Conservation (phyloP, 2,888 invertebrate genomes). For the Diabrotica balteata region DNA sequence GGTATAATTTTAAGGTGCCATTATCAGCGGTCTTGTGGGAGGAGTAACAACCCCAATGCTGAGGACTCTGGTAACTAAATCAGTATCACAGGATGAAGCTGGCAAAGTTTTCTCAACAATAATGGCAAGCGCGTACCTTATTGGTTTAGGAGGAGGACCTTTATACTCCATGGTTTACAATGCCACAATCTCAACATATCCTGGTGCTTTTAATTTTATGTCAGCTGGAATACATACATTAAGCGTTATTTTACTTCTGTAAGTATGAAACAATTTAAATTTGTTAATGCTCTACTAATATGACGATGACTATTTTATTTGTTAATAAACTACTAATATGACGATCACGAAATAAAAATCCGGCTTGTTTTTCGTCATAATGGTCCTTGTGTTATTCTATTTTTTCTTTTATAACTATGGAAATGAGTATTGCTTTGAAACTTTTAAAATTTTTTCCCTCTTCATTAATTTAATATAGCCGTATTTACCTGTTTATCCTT, state of each 20-base stretch:
- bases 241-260: constrained; percentile 59
- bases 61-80: constrained; percentile 68
- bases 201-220: constrained; percentile 68
- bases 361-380: too few species aligned
- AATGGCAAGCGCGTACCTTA: constrained; percentile 70
- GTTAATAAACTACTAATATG: too few species aligned
- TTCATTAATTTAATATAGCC: too few species aligned
- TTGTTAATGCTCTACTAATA: too few species aligned
- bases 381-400: too few species aligned
- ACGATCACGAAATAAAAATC: too few species aligned
- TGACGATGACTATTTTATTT: too few species aligned
- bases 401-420: too few species aligned
- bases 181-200: constrained; percentile 63
- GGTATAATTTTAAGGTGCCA: constrained; percentile 57
- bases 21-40: constrained; percentile 61
- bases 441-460: too few species aligned
- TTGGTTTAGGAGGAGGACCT: constrained; percentile 68
- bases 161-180: constrained; percentile 72
- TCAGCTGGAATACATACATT: constrained; percentile 61
- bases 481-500: too few species aligned
- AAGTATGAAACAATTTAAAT: constrained; percentile 19
- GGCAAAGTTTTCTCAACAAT: constrained; percentile 72
- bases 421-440: too few species aligned
- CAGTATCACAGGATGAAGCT: constrained; percentile 66
- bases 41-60: constrained; percentile 66